Conservation (phyloP, 2,888 invertebrate species). For the Minunthozetes semirufus region DNA sequence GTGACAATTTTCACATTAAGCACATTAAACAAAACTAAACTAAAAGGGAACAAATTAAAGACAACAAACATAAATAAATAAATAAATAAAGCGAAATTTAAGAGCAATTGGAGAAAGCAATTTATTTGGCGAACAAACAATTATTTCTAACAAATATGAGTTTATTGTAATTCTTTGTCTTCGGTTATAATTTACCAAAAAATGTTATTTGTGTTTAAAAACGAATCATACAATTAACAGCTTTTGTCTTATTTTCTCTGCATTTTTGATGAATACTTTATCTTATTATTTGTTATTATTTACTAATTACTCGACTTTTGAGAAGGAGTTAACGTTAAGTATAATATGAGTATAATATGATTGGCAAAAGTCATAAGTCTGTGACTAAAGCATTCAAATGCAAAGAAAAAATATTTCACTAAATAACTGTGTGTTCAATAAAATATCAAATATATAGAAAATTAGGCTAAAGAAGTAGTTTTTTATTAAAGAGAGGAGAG, state of each 20-base stretch:
- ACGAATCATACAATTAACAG: neutral
- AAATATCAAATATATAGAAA: constrained; percentile 5
- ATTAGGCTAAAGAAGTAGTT: constrained; percentile 27
- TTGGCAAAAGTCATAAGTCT: neutral
- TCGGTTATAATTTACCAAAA: neutral
- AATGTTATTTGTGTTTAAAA: neutral
- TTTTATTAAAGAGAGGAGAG: neutral
- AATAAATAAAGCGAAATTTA: too few species aligned
- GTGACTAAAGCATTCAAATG: neutral
- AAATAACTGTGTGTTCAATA: constrained; percentile 1
- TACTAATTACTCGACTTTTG: neutral
- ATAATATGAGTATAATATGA: neutral
- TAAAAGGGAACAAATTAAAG: neutral
- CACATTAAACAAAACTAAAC: too few species aligned
- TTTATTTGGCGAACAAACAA: neutral
- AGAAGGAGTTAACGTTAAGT: neutral
- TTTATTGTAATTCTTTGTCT: neutral
- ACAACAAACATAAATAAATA: too few species aligned
- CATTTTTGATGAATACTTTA: neutral
- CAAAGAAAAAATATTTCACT: neutral
- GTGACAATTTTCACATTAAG: neutral
- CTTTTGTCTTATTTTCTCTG: neutral
- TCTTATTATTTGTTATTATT: too few species aligned
- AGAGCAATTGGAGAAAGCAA: neutral
- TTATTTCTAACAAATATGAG: neutral